Percentiles rank a stretch among this genome's conserved stretches.
phyloP scores from a whole-genome alignment of 2,888 invertebrate species.

The Gibbula magus region DNA sequence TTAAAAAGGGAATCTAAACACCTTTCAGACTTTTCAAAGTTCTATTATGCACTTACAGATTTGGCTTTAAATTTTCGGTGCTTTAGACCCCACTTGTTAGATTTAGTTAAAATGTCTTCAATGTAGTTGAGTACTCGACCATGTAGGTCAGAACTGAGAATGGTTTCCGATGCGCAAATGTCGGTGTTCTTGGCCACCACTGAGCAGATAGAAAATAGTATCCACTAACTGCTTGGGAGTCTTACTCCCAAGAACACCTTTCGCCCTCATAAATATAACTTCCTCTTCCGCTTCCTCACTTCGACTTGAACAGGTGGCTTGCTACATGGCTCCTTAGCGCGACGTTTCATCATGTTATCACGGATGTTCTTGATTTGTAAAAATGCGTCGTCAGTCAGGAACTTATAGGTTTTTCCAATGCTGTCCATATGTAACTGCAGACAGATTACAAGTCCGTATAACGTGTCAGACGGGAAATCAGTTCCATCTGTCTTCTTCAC shows the following conservation, averaged over 20 bases:
- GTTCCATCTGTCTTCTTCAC: neutral
- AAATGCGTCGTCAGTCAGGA: neutral
- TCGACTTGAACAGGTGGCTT: neutral
- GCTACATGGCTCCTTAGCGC: neutral
- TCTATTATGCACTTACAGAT: neutral
- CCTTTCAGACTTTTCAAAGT: neutral
- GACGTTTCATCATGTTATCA: neutral
- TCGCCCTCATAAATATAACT: neutral
- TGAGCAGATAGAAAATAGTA: neutral
- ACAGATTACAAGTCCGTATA: neutral
- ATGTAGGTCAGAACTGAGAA: neutral
- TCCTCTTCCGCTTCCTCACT: neutral
- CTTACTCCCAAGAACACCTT: neutral
- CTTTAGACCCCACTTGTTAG: neutral
- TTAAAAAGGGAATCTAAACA: too few relatives aligned
- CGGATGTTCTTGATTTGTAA: neutral
- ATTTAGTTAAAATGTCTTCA: neutral
- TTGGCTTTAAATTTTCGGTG: conserved; percentile 1
- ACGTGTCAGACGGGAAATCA: neutral
- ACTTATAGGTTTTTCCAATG: neutral
- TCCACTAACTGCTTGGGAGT: neutral
- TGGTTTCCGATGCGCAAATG: neutral
- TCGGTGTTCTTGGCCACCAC: neutral
- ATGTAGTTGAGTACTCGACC: neutral
- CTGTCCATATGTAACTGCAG: neutral